Conservation (phyloP, 2,888 invertebrate genomes). For the Neuroscelio doddi region DNA sequence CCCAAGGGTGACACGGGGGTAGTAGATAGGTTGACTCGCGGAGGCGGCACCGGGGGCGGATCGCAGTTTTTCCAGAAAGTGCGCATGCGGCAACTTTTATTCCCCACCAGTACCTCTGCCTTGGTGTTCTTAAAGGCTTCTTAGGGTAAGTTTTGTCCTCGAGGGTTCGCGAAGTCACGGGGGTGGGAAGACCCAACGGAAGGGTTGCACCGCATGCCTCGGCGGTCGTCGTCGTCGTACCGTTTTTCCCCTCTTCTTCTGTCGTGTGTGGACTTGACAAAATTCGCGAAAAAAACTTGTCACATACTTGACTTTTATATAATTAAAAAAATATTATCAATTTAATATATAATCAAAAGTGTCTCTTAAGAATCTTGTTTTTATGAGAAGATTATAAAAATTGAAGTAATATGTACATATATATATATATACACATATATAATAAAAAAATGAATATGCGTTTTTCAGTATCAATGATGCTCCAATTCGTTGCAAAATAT, state of each 20-base stretch:
- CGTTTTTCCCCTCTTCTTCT: neutral
- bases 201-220: constrained; percentile 54
- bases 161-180: constrained; percentile 35
- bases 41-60: constrained; percentile 68
- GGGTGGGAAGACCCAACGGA: constrained; percentile 39
- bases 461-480: too few species aligned
- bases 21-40: constrained; percentile 51
- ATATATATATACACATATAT: too few species aligned
- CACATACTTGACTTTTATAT: neutral
- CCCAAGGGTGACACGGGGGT: constrained; percentile 48
- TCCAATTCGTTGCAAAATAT: too few species aligned
- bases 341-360: too few species aligned
- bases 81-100: constrained; percentile 71
- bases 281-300: neutral
- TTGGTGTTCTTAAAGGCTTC: constrained; percentile 70
- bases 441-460: too few species aligned
- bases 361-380: too few species aligned
- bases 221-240: constrained; percentile 42
- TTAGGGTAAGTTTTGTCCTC: constrained; percentile 69
- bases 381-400: too few species aligned
- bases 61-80: constrained; percentile 65
- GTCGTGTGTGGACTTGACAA: constrained; percentile 2
- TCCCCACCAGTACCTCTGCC: constrained; percentile 62
- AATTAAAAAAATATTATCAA: neutral
- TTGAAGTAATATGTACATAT: too few species aligned